Evolutionary conservation across 2,797 vertebrate genomes (phyloP).

Genomic region (Netta rufina): DNA sequence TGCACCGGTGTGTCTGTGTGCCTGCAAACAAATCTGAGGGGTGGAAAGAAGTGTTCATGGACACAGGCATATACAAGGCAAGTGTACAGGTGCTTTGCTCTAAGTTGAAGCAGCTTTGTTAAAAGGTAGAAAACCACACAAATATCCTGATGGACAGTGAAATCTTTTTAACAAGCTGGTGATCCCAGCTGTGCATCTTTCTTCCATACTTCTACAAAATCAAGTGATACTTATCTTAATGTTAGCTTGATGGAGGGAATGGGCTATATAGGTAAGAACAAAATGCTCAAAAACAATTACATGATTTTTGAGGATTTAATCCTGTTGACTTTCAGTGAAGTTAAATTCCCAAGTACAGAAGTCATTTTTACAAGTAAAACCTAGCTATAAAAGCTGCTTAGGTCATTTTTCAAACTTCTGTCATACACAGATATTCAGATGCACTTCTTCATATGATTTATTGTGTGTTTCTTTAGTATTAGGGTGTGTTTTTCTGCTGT

Average conservation of each 20-base stretch:
- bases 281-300: not conserved
- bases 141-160: conserved; percentile 1
- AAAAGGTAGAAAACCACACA: conserved; percentile 27
- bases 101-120: conserved; percentile 1
- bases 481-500: not conserved
- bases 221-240: not conserved
- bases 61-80: conserved; percentile 27
- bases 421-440: not conserved
- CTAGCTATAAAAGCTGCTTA: not conserved
- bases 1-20: not conserved
- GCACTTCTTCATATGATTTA: not conserved
- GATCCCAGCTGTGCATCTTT: not conserved
- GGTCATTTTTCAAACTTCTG: not conserved
- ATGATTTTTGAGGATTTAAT: not conserved
- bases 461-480: not conserved
- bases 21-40: not conserved
- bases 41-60: conserved; percentile 6
- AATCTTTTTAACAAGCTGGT: conserved; percentile 24
- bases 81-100: not conserved
- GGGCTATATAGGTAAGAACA: not conserved
- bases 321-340: not conserved
- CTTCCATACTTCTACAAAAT: not conserved
- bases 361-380: not conserved
- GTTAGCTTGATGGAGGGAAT: not conserved
- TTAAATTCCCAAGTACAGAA: not conserved